Evolutionary conservation across 2,113 vertebrate species (phyloP), one percentile per base, ranked within the genome.

Genomic region (Pomatorhinus ruficollis): DNA sequence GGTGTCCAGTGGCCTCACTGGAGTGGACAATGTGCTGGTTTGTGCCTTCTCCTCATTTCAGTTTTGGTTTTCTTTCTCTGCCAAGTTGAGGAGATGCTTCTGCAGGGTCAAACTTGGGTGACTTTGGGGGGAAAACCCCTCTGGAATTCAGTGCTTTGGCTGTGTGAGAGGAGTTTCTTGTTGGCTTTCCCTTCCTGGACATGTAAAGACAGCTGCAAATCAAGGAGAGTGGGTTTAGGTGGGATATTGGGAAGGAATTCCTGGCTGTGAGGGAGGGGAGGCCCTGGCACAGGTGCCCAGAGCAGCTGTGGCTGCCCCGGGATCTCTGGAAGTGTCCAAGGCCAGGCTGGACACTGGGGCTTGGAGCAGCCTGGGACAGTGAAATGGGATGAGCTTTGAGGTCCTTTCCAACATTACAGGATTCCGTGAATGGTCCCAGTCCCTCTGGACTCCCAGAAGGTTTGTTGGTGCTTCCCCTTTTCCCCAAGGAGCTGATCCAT

Each of bases 231-330:
- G 33, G 33, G 15, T 14, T 39, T 53, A 8, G 69, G 5, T 59
- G 69, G 77, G 39, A 68, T 39, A 8, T 2, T 28, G 52, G 52
- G 68, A 9, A 44, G 37, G 31, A 50, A 37, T 59, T 65, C 9
- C 5, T 44, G 3, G 1, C 52, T 74, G 52, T 0, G 25, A 57
- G 59, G 31, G 15, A 15, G 50, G 15, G 5, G 1, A 56, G 49
- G 30, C 9, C 20, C 74, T 76, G 71, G 53, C 12, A 50, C 13
- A 50, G 61, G 1, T 59, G 0, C 12, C 15, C 84, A 70, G 64
- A 54, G 47, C 1, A 54, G 30, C 64, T 61, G 54, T 15, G 64
- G 39, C 74, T 47, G 56, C 22, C 24, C 40, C 65, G 65, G 70
- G 12, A 45, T n/a, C 53, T 39, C 53, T 89, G 69, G 39, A 0